phyloP scores from a whole-genome alignment of 2,113 vertebrate genomes.

The Brachyhypopomus gauderio region DNA sequence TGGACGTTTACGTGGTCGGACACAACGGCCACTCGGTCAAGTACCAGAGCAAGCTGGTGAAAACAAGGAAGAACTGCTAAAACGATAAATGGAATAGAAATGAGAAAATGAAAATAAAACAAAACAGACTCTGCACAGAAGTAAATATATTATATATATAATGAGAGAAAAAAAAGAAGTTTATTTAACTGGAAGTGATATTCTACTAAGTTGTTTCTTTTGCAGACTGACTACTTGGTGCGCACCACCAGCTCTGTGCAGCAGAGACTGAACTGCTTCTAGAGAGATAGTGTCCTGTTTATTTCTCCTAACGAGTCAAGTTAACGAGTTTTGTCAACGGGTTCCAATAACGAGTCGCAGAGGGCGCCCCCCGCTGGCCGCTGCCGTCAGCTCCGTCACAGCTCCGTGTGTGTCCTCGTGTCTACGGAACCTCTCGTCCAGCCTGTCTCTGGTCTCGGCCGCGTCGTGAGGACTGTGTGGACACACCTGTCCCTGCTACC shows the following conservation, averaged over 20 bases:
- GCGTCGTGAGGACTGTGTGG: slow-evolving; percentile 36
- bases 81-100: slow-evolving; percentile 29
- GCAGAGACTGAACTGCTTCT: slow-evolving; percentile 80
- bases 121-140: slow-evolving; percentile 67
- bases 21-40: slow-evolving; percentile 92
- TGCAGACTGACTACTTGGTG: slow-evolving; percentile 82
- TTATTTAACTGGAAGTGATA: slow-evolving; percentile 78
- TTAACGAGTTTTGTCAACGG: slow-evolving; percentile 58
- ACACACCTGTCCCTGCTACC: slow-evolving; percentile 29
- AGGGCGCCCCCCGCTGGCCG: slow-evolving; percentile 52
- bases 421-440: not conserved
- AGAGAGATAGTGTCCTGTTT: slow-evolving; percentile 82
- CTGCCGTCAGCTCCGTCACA: slow-evolving; percentile 23
- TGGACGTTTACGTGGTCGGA: slow-evolving; percentile 95
- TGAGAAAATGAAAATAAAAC: slow-evolving; percentile 41
- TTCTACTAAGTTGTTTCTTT: slow-evolving; percentile 75
- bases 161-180: slow-evolving; percentile 67
- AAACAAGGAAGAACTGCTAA: slow-evolving; percentile 97
- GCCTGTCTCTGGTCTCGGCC: slow-evolving; percentile 13
- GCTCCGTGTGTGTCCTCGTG: slow-evolving; percentile 17
- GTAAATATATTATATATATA: slow-evolving; percentile 80
- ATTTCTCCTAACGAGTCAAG: slow-evolving; percentile 78
- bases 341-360: slow-evolving; percentile 39
- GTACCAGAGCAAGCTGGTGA: slow-evolving; percentile 98
- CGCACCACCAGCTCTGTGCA: slow-evolving; percentile 77